These are phyloP conservation scores for Leptopilina drosophilae DNA, from an alignment of 2,888 invertebrate species.

Conservation along the genomic window DNA sequence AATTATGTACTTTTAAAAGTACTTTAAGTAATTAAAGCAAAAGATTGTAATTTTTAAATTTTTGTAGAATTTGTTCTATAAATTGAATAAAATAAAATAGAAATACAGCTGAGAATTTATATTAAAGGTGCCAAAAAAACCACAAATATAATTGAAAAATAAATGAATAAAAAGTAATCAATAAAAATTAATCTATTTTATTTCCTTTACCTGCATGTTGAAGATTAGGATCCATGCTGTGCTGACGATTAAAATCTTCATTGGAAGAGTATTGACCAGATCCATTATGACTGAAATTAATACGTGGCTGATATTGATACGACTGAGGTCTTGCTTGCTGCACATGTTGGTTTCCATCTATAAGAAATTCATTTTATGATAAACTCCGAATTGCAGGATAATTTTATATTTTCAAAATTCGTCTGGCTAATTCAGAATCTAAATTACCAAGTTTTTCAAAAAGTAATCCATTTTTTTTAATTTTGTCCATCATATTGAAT, in stretches of 20 bases:
- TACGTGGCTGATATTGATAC: constrained; percentile 73
- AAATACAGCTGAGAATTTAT: too few relatives aligned
- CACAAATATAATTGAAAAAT: too few relatives aligned
- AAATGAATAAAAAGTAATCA: background rate
- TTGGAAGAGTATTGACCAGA: constrained; percentile 69
- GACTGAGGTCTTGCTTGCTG: constrained; percentile 70
- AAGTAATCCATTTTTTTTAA: too few relatives aligned
- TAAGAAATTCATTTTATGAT: constrained; percentile 30
- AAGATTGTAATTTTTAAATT: too few relatives aligned
- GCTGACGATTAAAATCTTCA: constrained; percentile 71
- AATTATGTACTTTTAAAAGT: background rate
- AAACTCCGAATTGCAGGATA: background rate
- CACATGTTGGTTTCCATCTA: constrained; percentile 68
- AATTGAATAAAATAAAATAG: too few relatives aligned
- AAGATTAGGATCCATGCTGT: constrained; percentile 66
- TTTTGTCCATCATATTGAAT: too few relatives aligned
- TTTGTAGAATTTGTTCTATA: too few relatives aligned
- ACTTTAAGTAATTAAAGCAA: too few relatives aligned
- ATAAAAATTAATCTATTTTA: background rate
- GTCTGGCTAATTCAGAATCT: too few relatives aligned
- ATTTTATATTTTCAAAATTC: too few relatives aligned
- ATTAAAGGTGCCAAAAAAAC: background rate
- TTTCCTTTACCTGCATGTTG: constrained; percentile 70
- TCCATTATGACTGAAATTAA: constrained; percentile 72
- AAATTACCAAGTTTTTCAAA: too few relatives aligned